A percentile compares a stretch with the other conserved stretches of the same genome.
These are phyloP conservation scores for Telmatherina bonti DNA, from an alignment of 2,797 vertebrate genomes.

Conservation along the genomic window DNA sequence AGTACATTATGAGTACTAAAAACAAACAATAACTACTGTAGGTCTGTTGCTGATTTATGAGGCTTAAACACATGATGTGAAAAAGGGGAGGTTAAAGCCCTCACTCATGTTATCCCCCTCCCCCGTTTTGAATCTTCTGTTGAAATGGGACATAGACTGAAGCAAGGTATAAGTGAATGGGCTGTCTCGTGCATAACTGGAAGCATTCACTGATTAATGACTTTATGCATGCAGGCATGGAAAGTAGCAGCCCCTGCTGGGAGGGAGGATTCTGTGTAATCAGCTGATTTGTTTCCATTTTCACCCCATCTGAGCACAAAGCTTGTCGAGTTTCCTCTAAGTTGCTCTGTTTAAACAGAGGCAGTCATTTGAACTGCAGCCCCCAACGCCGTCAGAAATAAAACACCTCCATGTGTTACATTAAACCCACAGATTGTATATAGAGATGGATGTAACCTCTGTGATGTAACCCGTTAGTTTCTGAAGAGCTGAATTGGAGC, in stretches of 20 bases:
- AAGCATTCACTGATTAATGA: slow-evolving; percentile 79
- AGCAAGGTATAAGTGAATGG: slow-evolving; percentile 68
- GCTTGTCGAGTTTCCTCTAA: slow-evolving; percentile 53
- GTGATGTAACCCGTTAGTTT: too few relatives aligned
- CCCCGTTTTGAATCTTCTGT: slow-evolving; percentile 14
- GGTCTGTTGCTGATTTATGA: neutral
- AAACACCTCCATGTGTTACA: slow-evolving; percentile 56
- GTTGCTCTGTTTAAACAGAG: slow-evolving; percentile 57
- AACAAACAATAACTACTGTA: neutral
- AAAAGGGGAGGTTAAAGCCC: too few relatives aligned
- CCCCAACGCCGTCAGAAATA: slow-evolving; percentile 46
- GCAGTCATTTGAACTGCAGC: slow-evolving; percentile 35
- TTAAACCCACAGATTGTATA: too few relatives aligned
- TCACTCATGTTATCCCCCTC: neutral
- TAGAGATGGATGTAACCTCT: too few relatives aligned
- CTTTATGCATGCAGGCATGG: slow-evolving; percentile 66
- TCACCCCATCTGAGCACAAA: slow-evolving; percentile 45
- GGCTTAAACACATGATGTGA: neutral
- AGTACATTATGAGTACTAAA: neutral
- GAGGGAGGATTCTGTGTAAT: slow-evolving; percentile 71
- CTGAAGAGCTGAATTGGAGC: too few relatives aligned
- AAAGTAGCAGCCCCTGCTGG: slow-evolving; percentile 66
- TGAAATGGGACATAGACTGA: slow-evolving; percentile 53
- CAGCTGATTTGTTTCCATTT: slow-evolving; percentile 67
- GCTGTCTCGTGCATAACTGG: slow-evolving; percentile 71